phyloP scores from a whole-genome alignment of 2,113 vertebrate genomes.

The Corynorhinus townsendii region DNA sequence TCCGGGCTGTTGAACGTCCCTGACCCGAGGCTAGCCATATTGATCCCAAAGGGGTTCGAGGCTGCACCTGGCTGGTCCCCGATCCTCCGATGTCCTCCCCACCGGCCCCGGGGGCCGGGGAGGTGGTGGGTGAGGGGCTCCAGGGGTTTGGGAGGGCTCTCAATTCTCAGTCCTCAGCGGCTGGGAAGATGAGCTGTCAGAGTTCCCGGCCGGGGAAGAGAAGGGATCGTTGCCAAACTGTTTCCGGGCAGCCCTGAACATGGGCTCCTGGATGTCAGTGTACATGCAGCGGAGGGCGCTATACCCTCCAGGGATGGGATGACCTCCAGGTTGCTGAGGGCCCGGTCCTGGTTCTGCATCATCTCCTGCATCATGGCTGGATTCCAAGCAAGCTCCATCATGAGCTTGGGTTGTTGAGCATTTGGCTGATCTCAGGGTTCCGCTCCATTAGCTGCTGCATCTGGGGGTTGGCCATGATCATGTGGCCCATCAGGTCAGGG shows the following conservation, averaged over 20 bases:
- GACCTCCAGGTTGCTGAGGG: slow-evolving; percentile 97
- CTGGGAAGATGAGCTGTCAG: slow-evolving; percentile 89
- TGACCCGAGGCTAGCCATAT: slow-evolving; percentile 88
- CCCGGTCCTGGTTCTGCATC: slow-evolving; percentile 98
- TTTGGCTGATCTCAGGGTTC: slow-evolving; percentile 98
- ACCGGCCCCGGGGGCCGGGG: slow-evolving; percentile 80
- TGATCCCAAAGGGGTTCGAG: slow-evolving; percentile 96
- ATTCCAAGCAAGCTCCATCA: slow-evolving; percentile 98
- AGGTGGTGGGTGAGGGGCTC: slow-evolving; percentile 88
- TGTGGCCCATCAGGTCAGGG: slow-evolving; percentile 97
- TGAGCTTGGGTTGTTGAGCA: slow-evolving; percentile 98
- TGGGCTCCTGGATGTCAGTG: slow-evolving; percentile 98
- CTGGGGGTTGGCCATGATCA: slow-evolving; percentile 99
- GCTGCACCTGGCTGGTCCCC: slow-evolving; percentile 84
- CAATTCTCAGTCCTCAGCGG: slow-evolving; percentile 97
- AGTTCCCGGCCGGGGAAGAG: slow-evolving; percentile 90
- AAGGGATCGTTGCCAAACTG: slow-evolving; percentile 99
- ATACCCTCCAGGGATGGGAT: slow-evolving; percentile 98
- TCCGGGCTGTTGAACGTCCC: slow-evolving; percentile 97
- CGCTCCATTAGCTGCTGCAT: slow-evolving; percentile 99
- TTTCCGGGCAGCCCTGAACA: slow-evolving; percentile 96
- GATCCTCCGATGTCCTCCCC: slow-evolving; percentile 82
- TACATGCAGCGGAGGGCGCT: slow-evolving; percentile 98
- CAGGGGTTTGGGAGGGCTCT: slow-evolving; percentile 97
- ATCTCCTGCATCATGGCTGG: slow-evolving; percentile 99